These are phyloP conservation scores for Cantharis flavilabris DNA, from an alignment of 2,888 invertebrate species.

Conservation along the genomic window DNA sequence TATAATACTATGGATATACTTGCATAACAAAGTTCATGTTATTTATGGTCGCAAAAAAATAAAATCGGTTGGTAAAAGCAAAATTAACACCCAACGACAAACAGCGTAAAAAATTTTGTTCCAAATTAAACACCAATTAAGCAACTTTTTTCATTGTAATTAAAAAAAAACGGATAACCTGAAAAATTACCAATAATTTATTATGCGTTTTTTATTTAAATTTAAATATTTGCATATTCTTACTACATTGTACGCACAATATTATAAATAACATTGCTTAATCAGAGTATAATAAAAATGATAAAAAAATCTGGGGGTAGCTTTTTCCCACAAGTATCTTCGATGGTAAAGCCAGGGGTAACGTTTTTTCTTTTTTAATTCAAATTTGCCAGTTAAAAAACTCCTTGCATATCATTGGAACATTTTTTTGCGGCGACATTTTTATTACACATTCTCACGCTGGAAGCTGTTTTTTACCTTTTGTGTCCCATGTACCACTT, in stretches of 20 bases:
- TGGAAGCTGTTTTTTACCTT: conserved; percentile 37
- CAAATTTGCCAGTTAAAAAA: conserved; percentile 44
- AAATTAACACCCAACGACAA: background rate
- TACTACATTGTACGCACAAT: conserved; percentile 30
- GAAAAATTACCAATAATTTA: conserved; percentile 53
- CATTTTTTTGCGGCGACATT: conserved; percentile 36
- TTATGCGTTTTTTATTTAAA: conserved; percentile 39
- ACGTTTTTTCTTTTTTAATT: conserved; percentile 42
- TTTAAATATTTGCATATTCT: conserved; percentile 40
- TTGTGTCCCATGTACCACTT: background rate
- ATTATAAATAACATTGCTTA: conserved; percentile 47
- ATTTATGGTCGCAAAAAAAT: background rate
- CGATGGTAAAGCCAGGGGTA: conserved; percentile 35
- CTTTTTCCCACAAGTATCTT: conserved; percentile 46
- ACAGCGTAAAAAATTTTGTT: conserved; percentile 5
- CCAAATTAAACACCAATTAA: conserved; percentile 44
- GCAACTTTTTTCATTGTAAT: conserved; percentile 32
- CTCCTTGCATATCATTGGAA: conserved; percentile 40
- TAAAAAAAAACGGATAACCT: conserved; percentile 38
- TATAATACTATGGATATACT: too few relatives aligned
- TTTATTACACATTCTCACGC: conserved; percentile 45
- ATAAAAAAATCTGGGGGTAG: conserved; percentile 42
- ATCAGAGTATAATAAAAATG: conserved; percentile 39
- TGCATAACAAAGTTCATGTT: background rate
- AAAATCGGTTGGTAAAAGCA: background rate